A percentile compares a stretch with the other conserved stretches of the same genome.
Conservation (phyloP, 2,888 invertebrate genomes). For the Blastobasis lacticolella region DNA sequence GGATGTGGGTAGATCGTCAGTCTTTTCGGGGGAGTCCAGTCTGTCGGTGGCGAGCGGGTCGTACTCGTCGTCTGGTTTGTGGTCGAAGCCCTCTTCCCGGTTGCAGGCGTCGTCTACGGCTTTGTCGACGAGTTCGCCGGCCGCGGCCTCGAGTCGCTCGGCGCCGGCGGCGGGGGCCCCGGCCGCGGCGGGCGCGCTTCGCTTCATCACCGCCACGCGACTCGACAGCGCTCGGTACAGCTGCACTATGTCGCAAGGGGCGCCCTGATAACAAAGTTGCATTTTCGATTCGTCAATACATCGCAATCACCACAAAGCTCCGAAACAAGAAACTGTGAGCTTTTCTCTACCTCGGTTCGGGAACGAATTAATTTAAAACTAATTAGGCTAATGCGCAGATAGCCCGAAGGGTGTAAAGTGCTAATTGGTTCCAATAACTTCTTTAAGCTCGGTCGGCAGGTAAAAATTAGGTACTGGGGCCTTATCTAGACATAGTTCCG, state of each 20-base stretch:
- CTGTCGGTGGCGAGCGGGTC: slow-evolving; percentile 25
- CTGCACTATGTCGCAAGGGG: slow-evolving; percentile 53
- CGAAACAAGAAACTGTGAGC: no score
- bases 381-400: no score
- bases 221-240: slow-evolving; percentile 45
- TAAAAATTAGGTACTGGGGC: no score
- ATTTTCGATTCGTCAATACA: no score
- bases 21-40: slow-evolving; percentile 32
- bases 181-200: slow-evolving; percentile 26
- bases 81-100: slow-evolving; percentile 21
- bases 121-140: slow-evolving; percentile 39
- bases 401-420: no score
- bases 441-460: no score
- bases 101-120: slow-evolving; percentile 23
- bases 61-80: slow-evolving; percentile 23
- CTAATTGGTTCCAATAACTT: no score
- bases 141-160: slow-evolving; percentile 46
- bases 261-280: slow-evolving; percentile 38
- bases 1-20: slow-evolving; percentile 36
- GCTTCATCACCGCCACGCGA: slow-evolving; percentile 46
- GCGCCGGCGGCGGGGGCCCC: slow-evolving; percentile 44
- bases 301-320: no score
- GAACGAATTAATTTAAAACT: no score
- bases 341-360: no score
- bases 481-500: no score